These are phyloP conservation scores for Anastrepha obliqua DNA, from an alignment of 1,140 invertebrate genomes.

Conservation along the genomic window DNA sequence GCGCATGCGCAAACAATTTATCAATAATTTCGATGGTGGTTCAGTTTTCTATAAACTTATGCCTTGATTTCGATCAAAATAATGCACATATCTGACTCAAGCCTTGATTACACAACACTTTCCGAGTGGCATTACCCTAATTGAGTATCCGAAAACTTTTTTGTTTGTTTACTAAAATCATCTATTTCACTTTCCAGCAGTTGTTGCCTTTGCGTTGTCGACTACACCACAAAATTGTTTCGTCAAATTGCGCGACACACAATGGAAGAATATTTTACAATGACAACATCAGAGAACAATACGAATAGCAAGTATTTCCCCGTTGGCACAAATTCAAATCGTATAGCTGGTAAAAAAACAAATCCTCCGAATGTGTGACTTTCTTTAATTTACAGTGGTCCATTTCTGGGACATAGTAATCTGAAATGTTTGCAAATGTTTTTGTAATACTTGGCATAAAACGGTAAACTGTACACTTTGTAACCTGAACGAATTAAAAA, in stretches of 20 bases:
- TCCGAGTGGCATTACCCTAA: background rate
- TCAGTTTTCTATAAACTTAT: background rate
- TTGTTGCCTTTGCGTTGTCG: conserved; percentile 28
- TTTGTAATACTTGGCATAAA: too few relatives aligned
- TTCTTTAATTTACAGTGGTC: background rate
- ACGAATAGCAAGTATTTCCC: background rate
- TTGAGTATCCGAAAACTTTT: background rate
- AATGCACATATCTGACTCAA: background rate
- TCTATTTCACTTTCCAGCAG: background rate
- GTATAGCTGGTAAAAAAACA: background rate
- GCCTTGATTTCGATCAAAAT: background rate
- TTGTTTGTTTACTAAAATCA: background rate
- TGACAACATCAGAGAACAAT: background rate
- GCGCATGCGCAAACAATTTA: conserved; percentile 16
- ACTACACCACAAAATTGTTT: conserved; percentile 47
- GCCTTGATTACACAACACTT: background rate
- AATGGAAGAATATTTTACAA: conserved; percentile 30
- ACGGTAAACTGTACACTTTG: too few relatives aligned
- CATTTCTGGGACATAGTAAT: background rate
- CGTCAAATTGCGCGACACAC: conserved; percentile 53
- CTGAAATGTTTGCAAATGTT: too few relatives aligned
- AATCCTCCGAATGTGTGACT: background rate
- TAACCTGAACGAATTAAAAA: too few relatives aligned
- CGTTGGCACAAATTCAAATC: background rate
- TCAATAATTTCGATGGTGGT: conserved; percentile 14